Evolutionary conservation across 1,140 invertebrate genomes (phyloP).

Genomic region (Coelopa frigida): DNA sequence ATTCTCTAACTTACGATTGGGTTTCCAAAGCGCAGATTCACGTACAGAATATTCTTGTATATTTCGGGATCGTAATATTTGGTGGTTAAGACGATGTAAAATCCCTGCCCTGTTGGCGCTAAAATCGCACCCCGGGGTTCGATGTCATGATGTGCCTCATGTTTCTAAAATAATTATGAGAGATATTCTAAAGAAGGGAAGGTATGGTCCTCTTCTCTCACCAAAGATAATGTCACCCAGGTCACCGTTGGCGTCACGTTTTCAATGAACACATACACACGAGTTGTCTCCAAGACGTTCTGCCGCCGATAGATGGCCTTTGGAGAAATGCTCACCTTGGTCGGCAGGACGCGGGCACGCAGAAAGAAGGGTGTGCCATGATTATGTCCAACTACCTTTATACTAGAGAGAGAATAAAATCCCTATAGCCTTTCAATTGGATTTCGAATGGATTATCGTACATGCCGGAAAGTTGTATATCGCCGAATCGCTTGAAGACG

Average conservation of each 20-base stretch:
- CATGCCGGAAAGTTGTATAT: slow-evolving; percentile 23
- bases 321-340: slow-evolving; percentile 20
- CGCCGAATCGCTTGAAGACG: slow-evolving; percentile 21
- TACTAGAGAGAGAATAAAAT: slow-evolving; percentile 1
- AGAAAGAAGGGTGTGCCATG: slow-evolving; percentile 25
- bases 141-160: slow-evolving; percentile 17
- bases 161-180: no score
- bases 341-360: slow-evolving; percentile 21
- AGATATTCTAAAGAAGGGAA: not conserved
- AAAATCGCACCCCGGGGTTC: slow-evolving; percentile 22
- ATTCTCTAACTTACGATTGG: not conserved
- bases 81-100: slow-evolving; percentile 28
- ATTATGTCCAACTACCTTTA: slow-evolving; percentile 26
- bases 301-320: slow-evolving; percentile 15
- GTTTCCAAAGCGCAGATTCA: slow-evolving; percentile 19
- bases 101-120: slow-evolving; percentile 24
- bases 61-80: slow-evolving; percentile 29
- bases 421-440: not conserved
- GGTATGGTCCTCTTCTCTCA: slow-evolving; percentile 13
- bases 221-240: slow-evolving; percentile 24
- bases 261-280: slow-evolving; percentile 30
- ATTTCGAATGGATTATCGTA: not conserved
- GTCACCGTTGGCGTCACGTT: slow-evolving; percentile 31
- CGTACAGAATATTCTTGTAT: slow-evolving; percentile 26
- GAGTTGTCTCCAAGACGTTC: slow-evolving; percentile 19